phyloP scores from a whole-genome alignment of 1,140 invertebrate genomes.

The Druon quercuslanigerum region DNA sequence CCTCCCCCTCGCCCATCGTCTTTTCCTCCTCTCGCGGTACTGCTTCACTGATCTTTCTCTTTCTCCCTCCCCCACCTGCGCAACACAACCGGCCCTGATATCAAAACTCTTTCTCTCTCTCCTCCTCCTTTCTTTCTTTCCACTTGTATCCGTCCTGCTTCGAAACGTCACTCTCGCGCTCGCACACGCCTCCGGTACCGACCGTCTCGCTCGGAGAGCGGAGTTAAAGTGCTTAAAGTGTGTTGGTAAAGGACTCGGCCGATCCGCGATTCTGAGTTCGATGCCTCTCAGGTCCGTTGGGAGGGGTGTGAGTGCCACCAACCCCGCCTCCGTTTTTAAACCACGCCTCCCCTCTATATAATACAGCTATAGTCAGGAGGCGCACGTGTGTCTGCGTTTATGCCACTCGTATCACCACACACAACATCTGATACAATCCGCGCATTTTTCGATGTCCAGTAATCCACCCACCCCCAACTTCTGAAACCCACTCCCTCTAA shows the following conservation, averaged over 20 bases:
- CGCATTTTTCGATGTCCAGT: background rate
- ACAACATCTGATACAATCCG: slow-evolving; percentile 20
- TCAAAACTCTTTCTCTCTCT: background rate
- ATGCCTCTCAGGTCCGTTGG: slow-evolving; percentile 56
- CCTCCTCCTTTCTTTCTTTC: slow-evolving; percentile 32
- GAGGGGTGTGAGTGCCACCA: slow-evolving; percentile 57
- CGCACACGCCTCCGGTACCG: slow-evolving; percentile 17
- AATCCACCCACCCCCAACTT: background rate
- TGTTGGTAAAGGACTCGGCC: slow-evolving; percentile 53
- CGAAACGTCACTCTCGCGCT: slow-evolving; percentile 36
- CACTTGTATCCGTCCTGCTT: slow-evolving; percentile 1
- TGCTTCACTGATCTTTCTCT: slow-evolving; percentile 34
- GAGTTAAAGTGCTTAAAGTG: slow-evolving; percentile 49
- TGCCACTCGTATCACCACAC: slow-evolving; percentile 1
- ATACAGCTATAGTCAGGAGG: slow-evolving; percentile 47
- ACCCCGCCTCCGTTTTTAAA: slow-evolving; percentile 71
- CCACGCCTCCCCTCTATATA: slow-evolving; percentile 67
- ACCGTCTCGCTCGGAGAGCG: slow-evolving; percentile 38
- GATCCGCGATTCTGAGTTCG: slow-evolving; percentile 64
- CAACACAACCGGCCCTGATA: background rate
- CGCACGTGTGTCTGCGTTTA: slow-evolving; percentile 19
- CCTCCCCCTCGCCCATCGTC: background rate
- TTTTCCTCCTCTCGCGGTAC: background rate
- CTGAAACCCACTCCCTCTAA: background rate
- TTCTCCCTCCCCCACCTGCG: slow-evolving; percentile 17